phyloP scores from a whole-genome alignment of 2,113 vertebrate genomes.

The Speoplatyrhinus poulsoni region DNA sequence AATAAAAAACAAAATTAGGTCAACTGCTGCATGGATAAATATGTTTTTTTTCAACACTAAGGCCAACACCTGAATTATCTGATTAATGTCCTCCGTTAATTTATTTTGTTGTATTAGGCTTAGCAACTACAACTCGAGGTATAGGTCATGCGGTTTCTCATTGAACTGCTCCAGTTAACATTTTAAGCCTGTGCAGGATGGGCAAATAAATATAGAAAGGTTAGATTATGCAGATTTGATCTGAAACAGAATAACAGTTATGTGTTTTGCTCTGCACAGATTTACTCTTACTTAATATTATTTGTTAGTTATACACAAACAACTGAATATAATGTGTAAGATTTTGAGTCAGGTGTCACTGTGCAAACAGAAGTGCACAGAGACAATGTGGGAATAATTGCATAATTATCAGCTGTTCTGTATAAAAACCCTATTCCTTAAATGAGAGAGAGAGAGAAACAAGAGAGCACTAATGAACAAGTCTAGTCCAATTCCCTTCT shows the following conservation, averaged over 20 bases:
- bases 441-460: slow-evolving; percentile 2
- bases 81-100: not conserved
- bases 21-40: too few relatives aligned
- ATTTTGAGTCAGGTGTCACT: not conserved
- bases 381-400: slow-evolving; percentile 13
- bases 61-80: not conserved
- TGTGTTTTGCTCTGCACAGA: too few relatives aligned
- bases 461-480: slow-evolving; percentile 6
- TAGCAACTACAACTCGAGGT: not conserved
- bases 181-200: not conserved
- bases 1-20: too few relatives aligned
- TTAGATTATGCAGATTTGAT: too few relatives aligned
- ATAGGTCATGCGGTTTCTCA: not conserved
- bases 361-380: not conserved
- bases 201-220: too few relatives aligned
- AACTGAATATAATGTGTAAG: too few relatives aligned
- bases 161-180: not conserved
- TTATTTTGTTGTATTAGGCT: not conserved
- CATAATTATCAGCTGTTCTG: slow-evolving; percentile 30
- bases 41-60: too few relatives aligned
- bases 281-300: too few relatives aligned
- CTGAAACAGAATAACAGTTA: too few relatives aligned
- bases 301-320: too few relatives aligned
- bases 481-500: slow-evolving; percentile 30
- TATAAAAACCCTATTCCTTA: not conserved